These are phyloP conservation scores for Hypselothyrea guttata DNA, from an alignment of 2,888 invertebrate species.

Conservation along the genomic window DNA sequence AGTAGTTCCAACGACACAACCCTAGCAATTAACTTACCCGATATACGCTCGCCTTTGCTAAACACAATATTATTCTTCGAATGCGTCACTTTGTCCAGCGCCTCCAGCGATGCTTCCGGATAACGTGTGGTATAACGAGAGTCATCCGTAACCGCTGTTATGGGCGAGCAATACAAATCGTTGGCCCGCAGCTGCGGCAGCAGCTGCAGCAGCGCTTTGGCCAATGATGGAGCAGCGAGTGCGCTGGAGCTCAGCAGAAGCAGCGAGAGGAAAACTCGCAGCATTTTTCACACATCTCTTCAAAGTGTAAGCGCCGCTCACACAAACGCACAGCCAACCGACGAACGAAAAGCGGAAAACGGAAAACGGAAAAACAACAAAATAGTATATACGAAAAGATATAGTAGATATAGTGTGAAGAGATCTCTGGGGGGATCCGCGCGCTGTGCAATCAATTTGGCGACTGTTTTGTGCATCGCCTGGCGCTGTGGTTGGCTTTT, in stretches of 20 bases:
- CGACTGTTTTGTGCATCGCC: slow-evolving; percentile 54
- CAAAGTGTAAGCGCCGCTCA: background rate
- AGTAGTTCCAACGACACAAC: too few species aligned
- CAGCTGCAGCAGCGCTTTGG: background rate
- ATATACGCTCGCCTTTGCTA: slow-evolving; percentile 68
- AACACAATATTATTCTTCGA: slow-evolving; percentile 79
- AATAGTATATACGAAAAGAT: too few species aligned
- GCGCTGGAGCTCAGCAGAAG: slow-evolving; percentile 28
- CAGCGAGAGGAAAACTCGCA: slow-evolving; percentile 26
- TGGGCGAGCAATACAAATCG: slow-evolving; percentile 71
- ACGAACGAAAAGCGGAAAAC: background rate
- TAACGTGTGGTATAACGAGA: slow-evolving; percentile 56
- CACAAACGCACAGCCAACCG: background rate
- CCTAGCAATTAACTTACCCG: slow-evolving; percentile 64
- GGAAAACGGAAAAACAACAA: background rate
- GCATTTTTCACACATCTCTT: too few species aligned
- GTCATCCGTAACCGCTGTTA: slow-evolving; percentile 64
- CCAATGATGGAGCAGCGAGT: slow-evolving; percentile 1
- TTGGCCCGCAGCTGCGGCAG: slow-evolving; percentile 35
- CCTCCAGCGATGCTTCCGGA: slow-evolving; percentile 48
- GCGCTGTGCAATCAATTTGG: slow-evolving; percentile 52
- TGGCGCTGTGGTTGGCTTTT: slow-evolving; percentile 43
- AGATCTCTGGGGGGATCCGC: slow-evolving; percentile 11
- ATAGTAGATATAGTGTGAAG: background rate
- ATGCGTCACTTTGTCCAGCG: slow-evolving; percentile 70